Evolutionary conservation across 1,140 invertebrate species (phyloP).

Genomic region (Listronotus oregonensis): DNA sequence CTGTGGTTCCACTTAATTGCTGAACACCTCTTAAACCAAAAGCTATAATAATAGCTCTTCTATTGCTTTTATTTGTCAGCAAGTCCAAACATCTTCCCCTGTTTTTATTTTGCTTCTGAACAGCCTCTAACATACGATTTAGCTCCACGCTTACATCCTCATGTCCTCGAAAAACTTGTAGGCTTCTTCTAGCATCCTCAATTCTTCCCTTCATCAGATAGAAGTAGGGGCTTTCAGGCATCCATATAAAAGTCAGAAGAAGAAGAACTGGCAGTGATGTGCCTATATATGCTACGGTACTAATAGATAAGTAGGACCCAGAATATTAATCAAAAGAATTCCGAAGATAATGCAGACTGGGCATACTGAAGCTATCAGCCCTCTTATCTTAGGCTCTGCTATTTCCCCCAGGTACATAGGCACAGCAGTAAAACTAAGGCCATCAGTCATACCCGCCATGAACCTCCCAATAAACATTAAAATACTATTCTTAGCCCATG

Average conservation of each 20-base stretch:
- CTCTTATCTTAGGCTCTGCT: slow-evolving; percentile 69
- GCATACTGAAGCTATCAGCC: slow-evolving; percentile 56
- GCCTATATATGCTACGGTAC: slow-evolving; percentile 63
- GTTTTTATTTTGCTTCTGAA: slow-evolving; percentile 62
- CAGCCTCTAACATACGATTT: slow-evolving; percentile 64
- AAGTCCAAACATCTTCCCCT: slow-evolving; percentile 63
- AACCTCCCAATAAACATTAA: slow-evolving; percentile 55
- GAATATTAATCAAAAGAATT: slow-evolving; percentile 67
- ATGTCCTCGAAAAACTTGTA: slow-evolving; percentile 50
- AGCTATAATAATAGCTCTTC: slow-evolving; percentile 66
- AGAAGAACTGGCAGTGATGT: slow-evolving; percentile 64
- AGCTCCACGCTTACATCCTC: slow-evolving; percentile 55
- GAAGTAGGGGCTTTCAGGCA: slow-evolving; percentile 60
- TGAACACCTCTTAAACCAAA: slow-evolving; percentile 70
- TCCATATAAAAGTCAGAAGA: slow-evolving; percentile 62
- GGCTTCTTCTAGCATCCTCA: slow-evolving; percentile 64
- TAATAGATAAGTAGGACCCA: slow-evolving; percentile 65
- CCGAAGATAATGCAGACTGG: slow-evolving; percentile 59
- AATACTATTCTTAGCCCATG: slow-evolving; percentile 57
- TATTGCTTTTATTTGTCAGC: slow-evolving; percentile 62
- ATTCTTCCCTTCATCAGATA: slow-evolving; percentile 64
- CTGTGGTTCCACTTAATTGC: slow-evolving; percentile 77
- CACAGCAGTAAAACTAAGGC: slow-evolving; percentile 66
- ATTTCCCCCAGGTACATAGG: slow-evolving; percentile 70
- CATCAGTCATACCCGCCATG: slow-evolving; percentile 68